These are phyloP conservation scores for Hermatobates lingyangjiaoensis DNA, from an alignment of 1,140 invertebrate genomes.

Conservation along the genomic window DNA sequence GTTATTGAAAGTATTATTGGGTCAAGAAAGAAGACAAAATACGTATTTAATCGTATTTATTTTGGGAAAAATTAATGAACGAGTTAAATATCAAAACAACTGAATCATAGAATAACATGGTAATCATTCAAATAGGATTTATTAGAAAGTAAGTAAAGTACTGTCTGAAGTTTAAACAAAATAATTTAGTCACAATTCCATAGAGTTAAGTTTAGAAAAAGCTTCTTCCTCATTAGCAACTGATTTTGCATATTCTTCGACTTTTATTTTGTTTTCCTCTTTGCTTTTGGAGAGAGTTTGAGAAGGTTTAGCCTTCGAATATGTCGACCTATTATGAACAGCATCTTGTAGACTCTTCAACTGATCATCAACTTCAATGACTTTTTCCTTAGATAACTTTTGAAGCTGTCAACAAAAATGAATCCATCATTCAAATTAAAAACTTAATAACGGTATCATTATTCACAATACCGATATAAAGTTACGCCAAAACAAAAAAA, in stretches of 20 bases:
- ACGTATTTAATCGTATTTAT: no score
- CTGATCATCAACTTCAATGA: constrained; percentile 1
- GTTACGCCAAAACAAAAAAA: not conserved
- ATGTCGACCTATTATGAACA: not conserved
- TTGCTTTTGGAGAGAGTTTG: not conserved
- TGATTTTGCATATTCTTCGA: constrained; percentile 8
- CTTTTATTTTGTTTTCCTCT: constrained; percentile 17
- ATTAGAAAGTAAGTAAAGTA: no score
- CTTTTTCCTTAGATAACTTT: not conserved
- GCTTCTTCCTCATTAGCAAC: constrained; percentile 12
- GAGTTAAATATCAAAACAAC: no score
- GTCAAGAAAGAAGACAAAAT: no score
- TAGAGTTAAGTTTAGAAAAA: constrained; percentile 13
- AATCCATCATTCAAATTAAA: constrained; percentile 2
- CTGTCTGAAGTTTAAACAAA: constrained; percentile 1
- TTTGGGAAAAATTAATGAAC: no score
- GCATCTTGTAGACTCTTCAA: not conserved
- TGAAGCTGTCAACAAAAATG: constrained; percentile 4
- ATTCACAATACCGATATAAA: not conserved
- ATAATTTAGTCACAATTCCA: constrained; percentile 8
- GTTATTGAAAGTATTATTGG: no score
- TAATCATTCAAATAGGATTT: no score
- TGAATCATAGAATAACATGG: no score
- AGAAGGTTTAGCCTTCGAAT: not conserved
- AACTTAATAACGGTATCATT: constrained; percentile 1